Evolutionary conservation across 2,888 invertebrate species (phyloP), one percentile per base, ranked within the genome.

Genomic region (Pseudoips prasinana): DNA sequence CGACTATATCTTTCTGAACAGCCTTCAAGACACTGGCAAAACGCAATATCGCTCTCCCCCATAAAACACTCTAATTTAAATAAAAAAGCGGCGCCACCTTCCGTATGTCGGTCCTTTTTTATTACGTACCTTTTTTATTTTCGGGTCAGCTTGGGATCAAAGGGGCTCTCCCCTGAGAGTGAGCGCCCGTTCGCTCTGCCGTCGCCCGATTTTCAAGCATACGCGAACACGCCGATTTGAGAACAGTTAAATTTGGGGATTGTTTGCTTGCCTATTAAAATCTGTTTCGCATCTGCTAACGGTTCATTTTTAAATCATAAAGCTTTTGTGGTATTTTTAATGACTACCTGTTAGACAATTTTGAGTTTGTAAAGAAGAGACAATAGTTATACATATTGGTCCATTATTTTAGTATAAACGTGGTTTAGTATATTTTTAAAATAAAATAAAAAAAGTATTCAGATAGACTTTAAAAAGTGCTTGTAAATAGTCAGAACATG

Each of bases 41-140:
- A 85, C 85, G 84, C 81, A 87, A 87, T 88, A 88, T 86, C 83
- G 82, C 80, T 76, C 80, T 76, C 78, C 83, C 80, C 85, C 81
- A 88, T 87, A 88, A 87, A 88, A 87, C 85, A 86, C 86, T 88
- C 87, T 85, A 88, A 87, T 88, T 88, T 88, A 88, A 88, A 88
- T 87, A 88, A 87, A 88, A 88, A 88, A 87, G 85, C 85, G 83
- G 81, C 87, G 84, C 85, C 85, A 87, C 87, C 86, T 86, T 87
- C 85, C 87, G 87, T 88, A 87, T 87, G 87, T 87, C 84, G 85
- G 85, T 79, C 81, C 83, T 81, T 86, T 68, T 88, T 86, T 86
- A 86, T 86, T 87, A 85, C 77, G 84, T 80, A 82, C 87, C 86
- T 87, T 88, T 87, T 88, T 88, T 87, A 87, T 86, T 87, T 84